A percentile compares a stretch with the other conserved stretches of the same genome.
Conservation (phyloP, 2,113 vertebrate genomes). For the Acrocephalus arundinaceus region DNA sequence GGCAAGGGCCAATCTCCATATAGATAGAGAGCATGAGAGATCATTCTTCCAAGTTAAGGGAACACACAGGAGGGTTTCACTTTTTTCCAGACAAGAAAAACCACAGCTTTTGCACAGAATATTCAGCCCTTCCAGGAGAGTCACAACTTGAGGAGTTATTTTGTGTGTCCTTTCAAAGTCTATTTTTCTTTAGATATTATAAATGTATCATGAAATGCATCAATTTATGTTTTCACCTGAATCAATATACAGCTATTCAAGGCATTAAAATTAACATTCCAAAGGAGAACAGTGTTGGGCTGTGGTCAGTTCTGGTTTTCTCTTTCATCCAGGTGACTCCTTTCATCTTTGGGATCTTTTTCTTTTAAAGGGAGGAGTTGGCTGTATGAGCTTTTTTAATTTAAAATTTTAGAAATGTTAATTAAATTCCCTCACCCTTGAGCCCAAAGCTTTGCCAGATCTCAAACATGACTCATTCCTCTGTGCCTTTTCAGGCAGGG, state of each 20-base stretch:
- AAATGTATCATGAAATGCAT: not conserved
- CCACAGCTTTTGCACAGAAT: not conserved
- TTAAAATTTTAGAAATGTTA: not conserved
- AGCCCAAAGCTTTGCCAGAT: not conserved
- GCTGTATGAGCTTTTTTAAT: not conserved
- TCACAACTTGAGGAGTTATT: not conserved
- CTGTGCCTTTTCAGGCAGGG: not conserved
- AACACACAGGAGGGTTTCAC: not conserved
- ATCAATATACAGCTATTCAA: not conserved
- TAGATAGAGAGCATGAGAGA: not conserved
- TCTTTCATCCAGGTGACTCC: not conserved
- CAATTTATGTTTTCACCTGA: not conserved
- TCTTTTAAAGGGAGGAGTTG: not conserved
- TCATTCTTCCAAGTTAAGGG: not conserved
- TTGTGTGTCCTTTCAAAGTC: not conserved
- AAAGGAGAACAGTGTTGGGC: not conserved
- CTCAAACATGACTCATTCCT: not conserved
- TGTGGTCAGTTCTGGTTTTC: not conserved
- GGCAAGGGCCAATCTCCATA: rapidly evolving
- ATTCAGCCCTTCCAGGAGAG: not conserved
- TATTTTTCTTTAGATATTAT: not conserved
- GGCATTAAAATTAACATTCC: not conserved
- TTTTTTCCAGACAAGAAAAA: not conserved
- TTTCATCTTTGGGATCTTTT: not conserved
- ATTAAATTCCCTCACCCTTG: not conserved